Evolutionary conservation across 2,888 invertebrate species (phyloP), one percentile per base, ranked within the genome.

Genomic region (Panorpa germanica): DNA sequence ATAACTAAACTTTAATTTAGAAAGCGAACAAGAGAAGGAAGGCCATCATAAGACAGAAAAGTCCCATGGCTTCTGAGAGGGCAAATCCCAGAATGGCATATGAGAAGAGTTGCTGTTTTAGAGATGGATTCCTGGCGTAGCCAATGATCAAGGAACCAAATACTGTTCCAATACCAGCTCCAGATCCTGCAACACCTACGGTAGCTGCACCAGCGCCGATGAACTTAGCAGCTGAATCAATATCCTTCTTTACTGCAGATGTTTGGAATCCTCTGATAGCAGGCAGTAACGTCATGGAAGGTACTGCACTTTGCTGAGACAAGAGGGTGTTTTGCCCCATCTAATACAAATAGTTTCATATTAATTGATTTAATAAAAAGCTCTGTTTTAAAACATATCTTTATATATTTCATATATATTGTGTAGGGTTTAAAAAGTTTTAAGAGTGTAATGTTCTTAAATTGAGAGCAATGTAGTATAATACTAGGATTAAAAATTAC

Each of bases 21-120:
- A 91, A 76, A 50, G 88, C 91, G 62, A 90, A 96, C 48, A 96
- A 67, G 63, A 96, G 72, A 50, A 96, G 63, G 70, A 96, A 95
- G 40, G 91, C 88, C 70, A 96, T 90, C 90, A 95, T 93, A 49
- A 96, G 66, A 68, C 93, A 93, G 68, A 96, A 96, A 39, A 98
- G 73, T 52, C 93, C 95, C 90, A 96, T 91, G 46, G 95, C 95
- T 70, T 98, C 96, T 41, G 91, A 83, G 41, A 96, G 65, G 48
- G 95, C 95, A 61, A 96, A 96, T 47, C 93, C 95, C 52, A 96
- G 66, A 55, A 96, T 86, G 49, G 95, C 93, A 59, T 95, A 96
- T 44, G 86, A 83, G 66, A 96, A 96, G 48, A 95, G 69, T 63
- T 96, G 93, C 56, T 90, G 88, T 65, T 96, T 96, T 51, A 96